Percentiles rank a stretch among this genome's conserved stretches.
Evolutionary conservation across 2,797 vertebrate species (phyloP).

Genomic region (Lepilemur ruficaudatus): DNA sequence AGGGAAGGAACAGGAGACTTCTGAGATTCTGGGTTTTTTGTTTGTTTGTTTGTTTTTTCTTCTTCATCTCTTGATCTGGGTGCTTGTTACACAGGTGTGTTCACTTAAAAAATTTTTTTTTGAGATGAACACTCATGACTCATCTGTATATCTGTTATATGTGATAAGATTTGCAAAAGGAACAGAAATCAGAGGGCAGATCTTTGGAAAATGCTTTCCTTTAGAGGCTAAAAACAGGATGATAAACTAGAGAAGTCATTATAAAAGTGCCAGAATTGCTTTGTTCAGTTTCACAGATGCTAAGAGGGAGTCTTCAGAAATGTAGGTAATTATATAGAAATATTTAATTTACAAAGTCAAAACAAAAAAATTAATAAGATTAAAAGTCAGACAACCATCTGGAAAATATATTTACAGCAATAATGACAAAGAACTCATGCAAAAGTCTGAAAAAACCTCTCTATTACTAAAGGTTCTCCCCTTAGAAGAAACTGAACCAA

Average conservation of each 20-base stretch:
- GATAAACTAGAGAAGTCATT: not conserved
- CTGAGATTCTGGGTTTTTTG: not conserved
- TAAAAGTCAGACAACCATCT: not conserved
- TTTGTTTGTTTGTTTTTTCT: not conserved
- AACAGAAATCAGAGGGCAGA: not conserved
- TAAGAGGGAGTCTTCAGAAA: not conserved
- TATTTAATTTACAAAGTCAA: conserved; percentile 10
- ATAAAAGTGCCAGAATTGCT: not conserved
- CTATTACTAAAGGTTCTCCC: not conserved
- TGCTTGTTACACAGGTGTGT: not conserved
- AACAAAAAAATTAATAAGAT: conserved; percentile 6
- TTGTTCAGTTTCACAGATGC: not conserved
- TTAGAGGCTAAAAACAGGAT: not conserved
- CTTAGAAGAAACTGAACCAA: not conserved
- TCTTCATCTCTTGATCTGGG: not conserved
- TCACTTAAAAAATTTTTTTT: not conserved
- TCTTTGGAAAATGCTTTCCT: not conserved
- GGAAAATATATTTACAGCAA: not conserved
- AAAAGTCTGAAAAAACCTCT: not conserved
- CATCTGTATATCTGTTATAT: not conserved
- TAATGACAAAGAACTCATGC: not conserved
- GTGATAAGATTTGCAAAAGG: not conserved
- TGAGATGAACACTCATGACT: not conserved
- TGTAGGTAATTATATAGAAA: not conserved
- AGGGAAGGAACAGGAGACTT: not conserved